Evolutionary conservation across 2,113 vertebrate genomes (phyloP).

Genomic region (Kryptolebias marmoratus): DNA sequence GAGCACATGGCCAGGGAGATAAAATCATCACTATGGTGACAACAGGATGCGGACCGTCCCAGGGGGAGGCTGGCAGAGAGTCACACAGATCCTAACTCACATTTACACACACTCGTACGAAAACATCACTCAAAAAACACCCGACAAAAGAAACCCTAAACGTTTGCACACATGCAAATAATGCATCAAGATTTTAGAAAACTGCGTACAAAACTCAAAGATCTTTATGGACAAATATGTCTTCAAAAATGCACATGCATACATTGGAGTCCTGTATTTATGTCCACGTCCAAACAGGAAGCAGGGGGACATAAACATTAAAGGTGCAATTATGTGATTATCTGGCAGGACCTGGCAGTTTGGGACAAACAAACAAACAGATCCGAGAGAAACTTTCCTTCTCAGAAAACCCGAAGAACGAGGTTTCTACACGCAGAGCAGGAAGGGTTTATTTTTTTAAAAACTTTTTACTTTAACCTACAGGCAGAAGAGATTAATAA

Average conservation of each 20-base stretch:
- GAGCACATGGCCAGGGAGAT: constrained; percentile 72
- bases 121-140: constrained; percentile 4
- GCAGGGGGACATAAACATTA: constrained; percentile 71
- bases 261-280: constrained; percentile 69
- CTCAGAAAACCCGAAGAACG: background rate
- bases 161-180: background rate
- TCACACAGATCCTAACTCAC: constrained; percentile 69
- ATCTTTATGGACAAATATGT: background rate
- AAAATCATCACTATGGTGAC: constrained; percentile 78
- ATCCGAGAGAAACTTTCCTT: constrained; percentile 21
- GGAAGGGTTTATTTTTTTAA: background rate
- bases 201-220: constrained; percentile 1
- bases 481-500: background rate
- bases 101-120: constrained; percentile 6
- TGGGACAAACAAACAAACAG: constrained; percentile 61
- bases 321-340: constrained; percentile 66
- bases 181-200: constrained; percentile 4
- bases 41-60: constrained; percentile 71
- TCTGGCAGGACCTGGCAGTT: constrained; percentile 40
- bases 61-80: constrained; percentile 65
- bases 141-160: background rate
- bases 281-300: constrained; percentile 75
- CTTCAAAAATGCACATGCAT: constrained; percentile 35
- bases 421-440: constrained; percentile 8
- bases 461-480: background rate